Conservation (phyloP, 1,140 invertebrate species). For the Leptinotarsa texana region DNA sequence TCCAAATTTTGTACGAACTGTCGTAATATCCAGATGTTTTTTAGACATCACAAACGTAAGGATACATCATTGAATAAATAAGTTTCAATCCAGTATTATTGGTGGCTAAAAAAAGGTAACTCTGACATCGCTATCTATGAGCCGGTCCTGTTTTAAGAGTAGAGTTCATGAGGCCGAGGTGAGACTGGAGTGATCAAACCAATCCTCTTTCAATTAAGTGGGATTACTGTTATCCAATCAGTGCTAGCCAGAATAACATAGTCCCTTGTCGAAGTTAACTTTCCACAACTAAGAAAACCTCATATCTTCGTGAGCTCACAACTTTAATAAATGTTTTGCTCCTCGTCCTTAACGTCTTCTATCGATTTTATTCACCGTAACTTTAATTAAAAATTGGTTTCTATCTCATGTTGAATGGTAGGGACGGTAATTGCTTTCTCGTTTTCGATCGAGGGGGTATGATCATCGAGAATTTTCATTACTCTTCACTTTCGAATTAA, state of each 20-base stretch:
- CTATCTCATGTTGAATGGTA: background rate
- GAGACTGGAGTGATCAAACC: background rate
- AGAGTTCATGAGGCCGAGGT: background rate
- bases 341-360: background rate
- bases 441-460: too few relatives aligned
- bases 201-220: conserved; percentile 6
- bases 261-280: conserved; percentile 5
- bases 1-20: too few relatives aligned
- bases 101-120: too few relatives aligned
- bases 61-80: too few relatives aligned
- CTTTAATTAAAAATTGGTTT: conserved; percentile 3
- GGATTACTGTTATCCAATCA: background rate
- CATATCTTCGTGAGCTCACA: conserved; percentile 2
- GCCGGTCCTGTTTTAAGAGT: background rate
- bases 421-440: conserved; percentile 1
- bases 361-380: background rate
- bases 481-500: too few relatives aligned
- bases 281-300: conserved; percentile 2
- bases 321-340: conserved; percentile 6
- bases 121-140: too few relatives aligned
- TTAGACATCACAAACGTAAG: too few relatives aligned
- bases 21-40: too few relatives aligned
- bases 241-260: background rate
- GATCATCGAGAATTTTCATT: too few relatives aligned
- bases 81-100: too few relatives aligned